Evolutionary conservation across 2,888 invertebrate genomes (phyloP).

Genomic region (Clanis bilineata): DNA sequence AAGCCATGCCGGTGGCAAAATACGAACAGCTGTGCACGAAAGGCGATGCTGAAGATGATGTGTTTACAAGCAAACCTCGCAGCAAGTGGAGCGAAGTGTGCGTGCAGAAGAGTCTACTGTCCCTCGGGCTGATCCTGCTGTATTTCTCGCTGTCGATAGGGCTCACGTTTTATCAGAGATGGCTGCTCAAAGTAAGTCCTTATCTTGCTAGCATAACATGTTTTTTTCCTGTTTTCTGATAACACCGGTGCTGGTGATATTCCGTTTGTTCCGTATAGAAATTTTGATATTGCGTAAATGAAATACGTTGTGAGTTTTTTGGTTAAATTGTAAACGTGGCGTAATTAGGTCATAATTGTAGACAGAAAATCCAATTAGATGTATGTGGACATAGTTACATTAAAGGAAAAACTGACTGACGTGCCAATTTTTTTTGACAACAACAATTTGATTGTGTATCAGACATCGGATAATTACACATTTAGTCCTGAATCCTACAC

Average conservation of each 20-base stretch:
- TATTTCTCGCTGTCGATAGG: slow-evolving; percentile 97
- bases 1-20: slow-evolving; percentile 66
- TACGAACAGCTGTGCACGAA: slow-evolving; percentile 76
- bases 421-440: too few species aligned
- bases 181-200: slow-evolving; percentile 89
- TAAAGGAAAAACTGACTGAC: too few species aligned
- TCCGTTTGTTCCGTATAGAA: not conserved
- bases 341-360: too few species aligned
- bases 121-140: slow-evolving; percentile 85
- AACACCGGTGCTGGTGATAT: not conserved
- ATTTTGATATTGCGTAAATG: too few species aligned
- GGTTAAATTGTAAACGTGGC: too few species aligned
- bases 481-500: too few species aligned
- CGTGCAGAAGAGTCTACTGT: slow-evolving; percentile 66
- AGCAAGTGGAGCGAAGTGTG: slow-evolving; percentile 66
- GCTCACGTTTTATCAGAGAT: slow-evolving; percentile 98
- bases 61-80: slow-evolving; percentile 61
- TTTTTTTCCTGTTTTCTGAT: slow-evolving; percentile 20
- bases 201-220: slow-evolving; percentile 15
- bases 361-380: too few species aligned
- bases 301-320: too few species aligned
- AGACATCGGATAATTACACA: too few species aligned
- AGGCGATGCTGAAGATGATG: slow-evolving; percentile 63
- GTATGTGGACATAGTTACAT: too few species aligned
- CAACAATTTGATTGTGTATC: too few species aligned